Evolutionary conservation across 2,113 vertebrate genomes (phyloP).

Genomic region (Scomber scombrus): DNA sequence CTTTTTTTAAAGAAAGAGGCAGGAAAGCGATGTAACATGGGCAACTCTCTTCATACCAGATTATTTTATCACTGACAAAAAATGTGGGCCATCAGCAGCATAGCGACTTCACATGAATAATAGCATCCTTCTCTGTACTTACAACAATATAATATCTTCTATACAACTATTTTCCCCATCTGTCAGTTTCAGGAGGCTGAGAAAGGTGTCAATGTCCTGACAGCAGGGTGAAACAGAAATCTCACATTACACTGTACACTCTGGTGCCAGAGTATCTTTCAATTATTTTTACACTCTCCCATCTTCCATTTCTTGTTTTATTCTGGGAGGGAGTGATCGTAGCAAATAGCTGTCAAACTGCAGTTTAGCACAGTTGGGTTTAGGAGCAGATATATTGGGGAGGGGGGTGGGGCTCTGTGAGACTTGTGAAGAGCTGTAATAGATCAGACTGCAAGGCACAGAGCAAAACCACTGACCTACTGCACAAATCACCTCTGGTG

Average conservation of each 20-base stretch:
- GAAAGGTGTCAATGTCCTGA: background rate
- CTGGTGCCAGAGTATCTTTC: background rate
- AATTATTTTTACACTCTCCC: background rate
- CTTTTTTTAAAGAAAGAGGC: background rate
- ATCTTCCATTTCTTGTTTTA: conserved; percentile 5
- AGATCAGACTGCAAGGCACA: conserved; percentile 65
- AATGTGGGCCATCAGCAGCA: conserved; percentile 14
- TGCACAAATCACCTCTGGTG: conserved; percentile 34
- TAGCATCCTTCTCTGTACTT: conserved; percentile 21
- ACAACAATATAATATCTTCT: conserved; percentile 40
- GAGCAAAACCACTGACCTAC: conserved; percentile 63
- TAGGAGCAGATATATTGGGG: conserved; percentile 8
- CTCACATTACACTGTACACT: conserved; percentile 11
- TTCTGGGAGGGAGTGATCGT: conserved; percentile 44
- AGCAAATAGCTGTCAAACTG: conserved; percentile 15
- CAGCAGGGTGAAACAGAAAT: conserved; percentile 20
- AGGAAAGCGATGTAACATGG: conserved; percentile 17
- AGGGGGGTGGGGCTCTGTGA: conserved; percentile 15
- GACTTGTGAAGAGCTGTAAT: conserved; percentile 29
- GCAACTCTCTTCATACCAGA: conserved; percentile 8
- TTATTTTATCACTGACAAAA: conserved; percentile 11
- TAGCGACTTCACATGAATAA: conserved; percentile 28
- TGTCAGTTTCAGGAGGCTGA: background rate
- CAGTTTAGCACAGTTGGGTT: conserved; percentile 28
- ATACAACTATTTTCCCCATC: conserved; percentile 16